Conservation (phyloP, 1,140 invertebrate genomes). For the Bombus terrestris region DNA sequence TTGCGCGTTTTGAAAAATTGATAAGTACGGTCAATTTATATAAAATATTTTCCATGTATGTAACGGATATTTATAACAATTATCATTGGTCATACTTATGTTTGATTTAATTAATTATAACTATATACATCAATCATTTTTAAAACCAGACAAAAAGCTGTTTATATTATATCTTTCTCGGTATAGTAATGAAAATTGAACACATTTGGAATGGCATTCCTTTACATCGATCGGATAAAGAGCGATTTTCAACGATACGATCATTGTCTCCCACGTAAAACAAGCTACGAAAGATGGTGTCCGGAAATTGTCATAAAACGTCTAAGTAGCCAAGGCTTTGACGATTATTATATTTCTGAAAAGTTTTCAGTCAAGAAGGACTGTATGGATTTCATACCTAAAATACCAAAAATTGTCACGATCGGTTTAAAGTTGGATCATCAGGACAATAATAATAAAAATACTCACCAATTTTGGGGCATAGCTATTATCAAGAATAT, state of each 20-base stretch:
- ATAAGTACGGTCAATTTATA: too few species aligned
- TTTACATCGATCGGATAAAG: conserved; percentile 59
- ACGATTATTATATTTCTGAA: not conserved
- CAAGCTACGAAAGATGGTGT: conserved; percentile 32
- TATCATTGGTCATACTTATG: too few species aligned
- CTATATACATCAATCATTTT: too few species aligned
- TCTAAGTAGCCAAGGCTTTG: not conserved
- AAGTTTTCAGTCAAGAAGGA: not conserved
- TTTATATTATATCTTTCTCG: not conserved
- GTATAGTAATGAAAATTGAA: conserved; percentile 10
- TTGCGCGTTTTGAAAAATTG: too few species aligned
- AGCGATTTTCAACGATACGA: conserved; percentile 32
- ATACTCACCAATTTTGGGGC: not conserved
- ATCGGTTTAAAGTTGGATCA: conserved; percentile 49
- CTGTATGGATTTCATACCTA: conserved; percentile 8
- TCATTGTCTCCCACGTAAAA: not conserved
- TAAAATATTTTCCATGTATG: too few species aligned
- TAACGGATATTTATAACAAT: not conserved
- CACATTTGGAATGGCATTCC: conserved; percentile 6
- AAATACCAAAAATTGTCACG: conserved; percentile 54
- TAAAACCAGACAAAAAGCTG: too few species aligned
- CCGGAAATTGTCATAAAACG: conserved; percentile 25
- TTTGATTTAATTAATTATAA: too few species aligned
- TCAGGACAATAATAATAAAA: not conserved
- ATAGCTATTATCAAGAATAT: not conserved